Evolutionary conservation across 2,797 vertebrate species (phyloP).

Genomic region (Sebastes nivosus): DNA sequence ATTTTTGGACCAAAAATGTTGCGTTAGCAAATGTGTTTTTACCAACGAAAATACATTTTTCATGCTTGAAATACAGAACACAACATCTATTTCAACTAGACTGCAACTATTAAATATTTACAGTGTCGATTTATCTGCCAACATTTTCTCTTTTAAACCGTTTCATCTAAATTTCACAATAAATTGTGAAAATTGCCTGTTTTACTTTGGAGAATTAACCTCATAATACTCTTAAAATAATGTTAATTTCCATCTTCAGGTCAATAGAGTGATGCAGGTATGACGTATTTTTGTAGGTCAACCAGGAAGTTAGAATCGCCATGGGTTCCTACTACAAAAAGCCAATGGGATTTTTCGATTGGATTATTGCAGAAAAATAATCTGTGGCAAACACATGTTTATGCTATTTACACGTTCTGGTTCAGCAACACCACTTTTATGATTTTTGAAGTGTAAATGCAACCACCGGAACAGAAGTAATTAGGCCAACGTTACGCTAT

Average conservation of each 20-base stretch:
- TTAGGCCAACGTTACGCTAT: accelerated
- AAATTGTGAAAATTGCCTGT: not conserved
- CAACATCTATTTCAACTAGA: not conserved
- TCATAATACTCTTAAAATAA: not conserved
- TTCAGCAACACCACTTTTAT: no score
- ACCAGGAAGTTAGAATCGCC: no score
- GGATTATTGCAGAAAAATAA: no score
- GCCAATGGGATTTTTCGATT: no score
- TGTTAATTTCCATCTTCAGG: not conserved
- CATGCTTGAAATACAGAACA: not conserved
- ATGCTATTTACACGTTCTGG: no score
- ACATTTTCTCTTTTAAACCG: not conserved
- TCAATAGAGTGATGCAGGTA: not conserved
- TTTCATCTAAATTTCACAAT: not conserved
- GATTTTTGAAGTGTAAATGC: no score
- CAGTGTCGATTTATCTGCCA: not conserved
- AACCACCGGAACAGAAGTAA: no score
- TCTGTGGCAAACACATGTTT: no score
- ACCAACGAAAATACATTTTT: not conserved
- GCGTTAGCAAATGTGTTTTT: not conserved
- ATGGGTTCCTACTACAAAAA: no score
- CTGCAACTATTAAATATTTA: no score
- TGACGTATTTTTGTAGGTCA: no score
- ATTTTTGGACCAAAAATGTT: not conserved
- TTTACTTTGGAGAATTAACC: not conserved